Conservation (phyloP, 2,888 invertebrate genomes). For the Pediacus dermestoides region DNA sequence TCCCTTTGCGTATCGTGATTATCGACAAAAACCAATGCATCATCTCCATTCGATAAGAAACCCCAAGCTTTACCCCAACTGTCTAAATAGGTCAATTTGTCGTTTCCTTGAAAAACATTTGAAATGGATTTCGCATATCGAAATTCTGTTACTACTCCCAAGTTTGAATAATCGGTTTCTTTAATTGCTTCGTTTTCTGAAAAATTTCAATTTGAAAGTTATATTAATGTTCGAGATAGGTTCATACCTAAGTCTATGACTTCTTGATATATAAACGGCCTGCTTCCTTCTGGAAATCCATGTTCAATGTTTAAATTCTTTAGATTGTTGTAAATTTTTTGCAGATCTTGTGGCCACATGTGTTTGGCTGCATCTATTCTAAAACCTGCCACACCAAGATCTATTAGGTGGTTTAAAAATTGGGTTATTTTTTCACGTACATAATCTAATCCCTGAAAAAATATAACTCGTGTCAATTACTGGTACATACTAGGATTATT, state of each 20-base stretch:
- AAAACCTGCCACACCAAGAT: constrained; percentile 57
- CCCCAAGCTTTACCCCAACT: constrained; percentile 67
- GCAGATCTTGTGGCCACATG: constrained; percentile 57
- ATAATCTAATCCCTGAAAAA: constrained; percentile 52
- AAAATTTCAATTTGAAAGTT: constrained; percentile 11
- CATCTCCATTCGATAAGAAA: constrained; percentile 51
- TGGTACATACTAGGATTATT: too few relatives aligned
- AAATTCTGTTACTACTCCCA: constrained; percentile 77
- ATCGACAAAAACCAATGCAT: constrained; percentile 42
- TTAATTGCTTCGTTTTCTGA: constrained; percentile 46
- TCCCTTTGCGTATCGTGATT: constrained; percentile 64
- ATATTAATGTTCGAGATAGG: constrained; percentile 4
- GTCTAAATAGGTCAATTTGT: constrained; percentile 63
- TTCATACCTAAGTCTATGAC: constrained; percentile 67
- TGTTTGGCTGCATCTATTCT: constrained; percentile 55
- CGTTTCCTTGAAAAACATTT: constrained; percentile 56
- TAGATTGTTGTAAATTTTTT: constrained; percentile 53
- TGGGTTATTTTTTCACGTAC: constrained; percentile 51
- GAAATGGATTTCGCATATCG: constrained; percentile 56
- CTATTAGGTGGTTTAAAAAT: constrained; percentile 53
- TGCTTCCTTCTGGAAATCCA: constrained; percentile 60
- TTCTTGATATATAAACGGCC: constrained; percentile 71
- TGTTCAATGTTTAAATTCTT: constrained; percentile 59
- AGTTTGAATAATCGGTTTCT: constrained; percentile 46
- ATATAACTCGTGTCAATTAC: constrained; percentile 1